Evolutionary conservation across 1,140 invertebrate genomes (phyloP).

Genomic region (Centruroides vittatus): DNA sequence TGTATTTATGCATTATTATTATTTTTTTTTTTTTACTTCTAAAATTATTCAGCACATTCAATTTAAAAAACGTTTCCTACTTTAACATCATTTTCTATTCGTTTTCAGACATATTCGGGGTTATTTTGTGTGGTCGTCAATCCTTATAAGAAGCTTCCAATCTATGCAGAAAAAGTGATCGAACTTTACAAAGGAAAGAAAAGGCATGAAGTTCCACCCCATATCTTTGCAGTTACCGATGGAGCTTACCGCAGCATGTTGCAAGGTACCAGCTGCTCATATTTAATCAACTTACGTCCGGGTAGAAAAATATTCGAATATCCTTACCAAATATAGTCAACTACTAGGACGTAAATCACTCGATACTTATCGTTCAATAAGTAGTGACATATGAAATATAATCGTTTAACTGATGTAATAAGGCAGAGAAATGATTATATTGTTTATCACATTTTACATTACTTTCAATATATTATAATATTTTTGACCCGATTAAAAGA

Average conservation of each 20-base stretch:
- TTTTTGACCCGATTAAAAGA: too few species aligned
- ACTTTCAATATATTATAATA: too few species aligned
- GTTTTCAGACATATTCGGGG: slow-evolving; percentile 91
- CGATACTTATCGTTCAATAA: too few species aligned
- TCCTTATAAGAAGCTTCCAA: slow-evolving; percentile 96
- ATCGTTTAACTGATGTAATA: too few species aligned
- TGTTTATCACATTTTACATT: too few species aligned
- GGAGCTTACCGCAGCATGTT: slow-evolving; percentile 94
- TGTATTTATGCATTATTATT: too few species aligned
- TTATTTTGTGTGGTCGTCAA: slow-evolving; percentile 99
- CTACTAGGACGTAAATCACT: too few species aligned
- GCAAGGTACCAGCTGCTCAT: slow-evolving; percentile 55
- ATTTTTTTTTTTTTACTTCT: too few species aligned
- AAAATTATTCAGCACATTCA: background rate
- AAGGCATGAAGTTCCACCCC: slow-evolving; percentile 95
- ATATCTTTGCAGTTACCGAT: slow-evolving; percentile 99
- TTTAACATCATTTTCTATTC: background rate
- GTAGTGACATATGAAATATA: too few species aligned
- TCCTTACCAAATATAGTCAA: too few species aligned
- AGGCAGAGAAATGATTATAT: background rate
- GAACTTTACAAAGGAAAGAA: slow-evolving; percentile 99
- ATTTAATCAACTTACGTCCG: too few species aligned
- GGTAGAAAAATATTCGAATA: too few species aligned
- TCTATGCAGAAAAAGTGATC: slow-evolving; percentile 98
- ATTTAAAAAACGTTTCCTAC: background rate